Conservation (phyloP, 1,140 invertebrate genomes). For the Uloborus diversus region DNA sequence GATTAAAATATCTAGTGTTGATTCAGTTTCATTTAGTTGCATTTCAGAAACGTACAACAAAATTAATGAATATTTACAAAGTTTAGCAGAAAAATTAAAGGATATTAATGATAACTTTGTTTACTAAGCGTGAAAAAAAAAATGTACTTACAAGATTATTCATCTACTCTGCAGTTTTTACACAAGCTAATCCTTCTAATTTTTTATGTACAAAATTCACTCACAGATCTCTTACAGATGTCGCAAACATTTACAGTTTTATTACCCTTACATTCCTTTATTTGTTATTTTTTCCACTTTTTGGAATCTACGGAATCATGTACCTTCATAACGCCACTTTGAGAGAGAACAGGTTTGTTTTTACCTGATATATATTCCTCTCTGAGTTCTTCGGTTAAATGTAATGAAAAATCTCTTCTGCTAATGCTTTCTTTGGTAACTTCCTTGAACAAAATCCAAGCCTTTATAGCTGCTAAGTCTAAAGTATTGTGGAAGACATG, state of each 20-base stretch:
- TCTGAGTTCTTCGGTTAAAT: not conserved
- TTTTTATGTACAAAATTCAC: not conserved
- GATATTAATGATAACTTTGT: not conserved
- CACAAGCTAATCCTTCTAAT: not conserved
- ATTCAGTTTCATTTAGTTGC: too few species aligned
- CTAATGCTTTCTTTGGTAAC: not conserved
- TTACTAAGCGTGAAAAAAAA: not conserved
- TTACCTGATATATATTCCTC: slow-evolving; percentile 8
- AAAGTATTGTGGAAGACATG: slow-evolving; percentile 1
- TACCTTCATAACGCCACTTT: not conserved
- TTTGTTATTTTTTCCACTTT: not conserved
- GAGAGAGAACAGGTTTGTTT: slow-evolving; percentile 3
- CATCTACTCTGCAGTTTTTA: not conserved
- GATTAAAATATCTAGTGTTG: too few species aligned
- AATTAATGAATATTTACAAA: too few species aligned
- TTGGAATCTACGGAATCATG: too few species aligned
- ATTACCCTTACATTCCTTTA: not conserved
- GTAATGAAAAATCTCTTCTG: not conserved
- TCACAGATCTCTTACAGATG: not conserved
- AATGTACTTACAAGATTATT: not conserved
- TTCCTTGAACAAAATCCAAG: not conserved
- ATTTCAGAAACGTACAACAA: too few species aligned
- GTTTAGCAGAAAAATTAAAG: not conserved
- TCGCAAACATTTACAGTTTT: not conserved
- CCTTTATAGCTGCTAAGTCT: not conserved